Evolutionary conservation across 2,888 invertebrate species (phyloP).

Genomic region (Acanthosepion lycidas): DNA sequence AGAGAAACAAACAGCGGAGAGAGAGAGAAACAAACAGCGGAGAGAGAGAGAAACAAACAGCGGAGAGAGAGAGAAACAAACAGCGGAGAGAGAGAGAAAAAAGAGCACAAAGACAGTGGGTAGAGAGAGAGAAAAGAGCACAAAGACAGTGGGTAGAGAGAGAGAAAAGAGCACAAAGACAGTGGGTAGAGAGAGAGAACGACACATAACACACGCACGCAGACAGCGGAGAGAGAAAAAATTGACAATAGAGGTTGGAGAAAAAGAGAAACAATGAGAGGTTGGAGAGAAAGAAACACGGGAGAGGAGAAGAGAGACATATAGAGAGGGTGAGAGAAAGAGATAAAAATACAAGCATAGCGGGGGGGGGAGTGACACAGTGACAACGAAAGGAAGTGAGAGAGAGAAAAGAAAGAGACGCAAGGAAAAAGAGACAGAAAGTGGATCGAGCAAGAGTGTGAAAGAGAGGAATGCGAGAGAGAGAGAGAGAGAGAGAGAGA

Average conservation of each 20-base stretch:
- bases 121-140: neutral
- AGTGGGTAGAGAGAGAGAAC: neutral
- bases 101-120: too few species aligned
- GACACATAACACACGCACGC: neutral
- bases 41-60: neutral
- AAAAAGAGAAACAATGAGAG: neutral
- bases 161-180: neutral
- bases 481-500: too few species aligned
- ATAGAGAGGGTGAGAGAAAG: too few species aligned
- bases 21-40: neutral
- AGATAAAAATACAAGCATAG: neutral
- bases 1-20: neutral
- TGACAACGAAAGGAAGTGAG: neutral
- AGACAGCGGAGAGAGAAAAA: neutral
- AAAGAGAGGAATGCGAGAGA: neutral
- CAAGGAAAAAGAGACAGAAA: neutral
- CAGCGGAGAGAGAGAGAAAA: neutral
- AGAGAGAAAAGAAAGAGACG: neutral
- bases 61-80: neutral
- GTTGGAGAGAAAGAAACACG: neutral
- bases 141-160: neutral
- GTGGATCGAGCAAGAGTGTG: neutral
- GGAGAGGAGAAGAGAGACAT: neutral
- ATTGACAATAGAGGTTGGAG: accelerated
- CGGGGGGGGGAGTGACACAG: neutral